phyloP scores from a whole-genome alignment of 2,888 invertebrate genomes.

The Syrphus vitripennis region DNA sequence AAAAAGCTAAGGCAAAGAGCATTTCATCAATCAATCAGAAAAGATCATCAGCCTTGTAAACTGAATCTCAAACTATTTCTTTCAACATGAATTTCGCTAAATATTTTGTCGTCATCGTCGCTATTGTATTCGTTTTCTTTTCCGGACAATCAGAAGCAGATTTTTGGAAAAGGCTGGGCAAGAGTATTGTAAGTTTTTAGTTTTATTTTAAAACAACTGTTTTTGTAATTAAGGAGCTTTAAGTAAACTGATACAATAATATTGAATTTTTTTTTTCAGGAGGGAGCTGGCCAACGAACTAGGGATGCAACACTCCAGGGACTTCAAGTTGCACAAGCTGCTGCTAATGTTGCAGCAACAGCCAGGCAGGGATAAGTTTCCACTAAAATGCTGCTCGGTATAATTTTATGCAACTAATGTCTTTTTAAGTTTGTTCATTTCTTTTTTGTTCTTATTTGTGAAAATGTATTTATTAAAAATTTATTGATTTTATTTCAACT shows the following conservation, averaged over 20 bases:
- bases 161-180: conserved; percentile 76
- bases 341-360: conserved; percentile 76
- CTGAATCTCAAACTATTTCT: not conserved
- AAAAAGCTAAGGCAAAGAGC: not conserved
- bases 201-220: not conserved
- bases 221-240: too few relatives aligned
- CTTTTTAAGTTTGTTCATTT: too few relatives aligned
- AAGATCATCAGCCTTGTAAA: not conserved
- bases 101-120: conserved; percentile 68
- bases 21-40: not conserved
- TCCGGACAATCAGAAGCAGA: conserved; percentile 76
- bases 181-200: conserved; percentile 74
- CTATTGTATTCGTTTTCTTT: conserved; percentile 74
- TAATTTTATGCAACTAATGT: too few relatives aligned
- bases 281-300: conserved; percentile 74
- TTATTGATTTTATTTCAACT: too few relatives aligned
- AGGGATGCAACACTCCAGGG: conserved; percentile 75
- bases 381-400: too few relatives aligned
- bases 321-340: conserved; percentile 75
- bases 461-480: too few relatives aligned
- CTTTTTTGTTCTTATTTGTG: too few relatives aligned
- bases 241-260: not conserved
- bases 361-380: not conserved
- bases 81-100: conserved; percentile 62
- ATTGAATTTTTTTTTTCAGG: conserved; percentile 22